Evolutionary conservation across 2,113 vertebrate species (phyloP).

Genomic region (Siphamia tubifer): DNA sequence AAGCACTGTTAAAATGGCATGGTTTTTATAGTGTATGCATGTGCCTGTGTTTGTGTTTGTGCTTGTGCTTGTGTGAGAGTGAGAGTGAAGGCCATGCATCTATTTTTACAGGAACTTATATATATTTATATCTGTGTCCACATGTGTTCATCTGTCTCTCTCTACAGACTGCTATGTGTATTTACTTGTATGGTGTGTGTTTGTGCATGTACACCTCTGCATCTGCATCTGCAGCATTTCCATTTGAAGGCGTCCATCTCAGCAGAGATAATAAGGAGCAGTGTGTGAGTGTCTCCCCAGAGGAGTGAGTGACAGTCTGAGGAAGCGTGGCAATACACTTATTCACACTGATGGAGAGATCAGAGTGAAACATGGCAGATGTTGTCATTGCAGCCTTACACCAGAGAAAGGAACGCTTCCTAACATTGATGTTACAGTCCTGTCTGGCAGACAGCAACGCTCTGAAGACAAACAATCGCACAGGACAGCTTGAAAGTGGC

Average conservation of each 20-base stretch:
- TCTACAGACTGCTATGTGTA: not conserved
- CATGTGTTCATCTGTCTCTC: not conserved
- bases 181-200: not conserved
- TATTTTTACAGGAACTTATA: not conserved
- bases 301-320: conserved; percentile 78
- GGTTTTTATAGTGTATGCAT: not conserved
- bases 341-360: conserved; percentile 80
- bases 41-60: not conserved
- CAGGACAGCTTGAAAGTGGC: conserved; percentile 29
- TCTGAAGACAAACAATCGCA: conserved; percentile 52
- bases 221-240: conserved; percentile 51
- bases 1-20: no score
- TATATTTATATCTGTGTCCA: not conserved
- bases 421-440: conserved; percentile 48
- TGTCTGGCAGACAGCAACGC: conserved; percentile 47
- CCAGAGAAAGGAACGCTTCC: conserved; percentile 64
- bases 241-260: conserved; percentile 60
- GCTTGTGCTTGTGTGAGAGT: no score
- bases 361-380: conserved; percentile 77
- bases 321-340: conserved; percentile 57
- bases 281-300: conserved; percentile 55
- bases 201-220: conserved; percentile 7
- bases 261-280: conserved; percentile 59
- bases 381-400: conserved; percentile 71
- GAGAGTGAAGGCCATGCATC: no score